phyloP scores from a whole-genome alignment of 2,888 invertebrate species.

The Mesodorylaimus sp. region DNA sequence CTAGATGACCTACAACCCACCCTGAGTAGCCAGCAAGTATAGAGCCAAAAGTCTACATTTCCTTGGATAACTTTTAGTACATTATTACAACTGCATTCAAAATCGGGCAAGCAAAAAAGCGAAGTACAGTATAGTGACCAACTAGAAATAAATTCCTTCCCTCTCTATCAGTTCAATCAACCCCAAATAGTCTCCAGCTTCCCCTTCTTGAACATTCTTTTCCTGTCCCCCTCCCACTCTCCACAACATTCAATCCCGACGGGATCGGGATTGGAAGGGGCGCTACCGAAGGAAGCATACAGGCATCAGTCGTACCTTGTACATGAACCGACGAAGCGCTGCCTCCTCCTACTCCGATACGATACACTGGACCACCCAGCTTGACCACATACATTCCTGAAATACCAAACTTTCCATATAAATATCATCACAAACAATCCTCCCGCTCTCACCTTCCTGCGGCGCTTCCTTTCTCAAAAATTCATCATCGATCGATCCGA shows the following conservation, averaged over 20 bases:
- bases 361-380: constrained; percentile 86
- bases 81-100: too few relatives aligned
- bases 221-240: too few relatives aligned
- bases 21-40: too few relatives aligned
- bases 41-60: too few relatives aligned
- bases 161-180: too few relatives aligned
- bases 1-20: too few relatives aligned
- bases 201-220: too few relatives aligned
- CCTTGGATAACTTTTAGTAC: too few relatives aligned
- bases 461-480: background rate
- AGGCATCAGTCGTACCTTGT: constrained; percentile 15
- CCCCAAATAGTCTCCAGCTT: too few relatives aligned
- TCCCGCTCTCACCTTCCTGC: background rate
- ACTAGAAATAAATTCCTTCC: background rate
- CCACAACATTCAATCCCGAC: too few relatives aligned
- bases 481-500: constrained; percentile 61
- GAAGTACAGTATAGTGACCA: background rate
- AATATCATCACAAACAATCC: background rate
- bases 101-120: background rate
- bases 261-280: too few relatives aligned
- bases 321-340: constrained; percentile 77
- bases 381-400: constrained; percentile 73
- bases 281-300: background rate
- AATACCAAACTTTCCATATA: constrained; percentile 9
- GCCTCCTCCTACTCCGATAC: constrained; percentile 96